Percentiles rank a stretch among this genome's conserved stretches.
phyloP scores from a whole-genome alignment of 2,797 vertebrate species.

The Eremophila alpestris region DNA sequence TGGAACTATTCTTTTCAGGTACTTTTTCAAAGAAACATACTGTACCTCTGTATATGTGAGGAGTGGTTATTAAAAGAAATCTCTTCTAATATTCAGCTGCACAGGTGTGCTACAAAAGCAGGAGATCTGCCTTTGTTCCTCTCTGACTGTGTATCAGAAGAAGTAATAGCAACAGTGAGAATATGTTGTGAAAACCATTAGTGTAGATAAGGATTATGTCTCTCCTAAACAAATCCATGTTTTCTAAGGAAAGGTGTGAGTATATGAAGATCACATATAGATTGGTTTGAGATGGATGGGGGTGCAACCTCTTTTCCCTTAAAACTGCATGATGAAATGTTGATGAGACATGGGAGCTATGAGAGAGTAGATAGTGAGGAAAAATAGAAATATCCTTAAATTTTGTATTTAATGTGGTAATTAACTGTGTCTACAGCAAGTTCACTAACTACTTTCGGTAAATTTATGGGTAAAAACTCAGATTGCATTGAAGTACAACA shows the following conservation, averaged over 20 bases:
- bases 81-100: not conserved
- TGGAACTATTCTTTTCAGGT: not conserved
- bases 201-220: not conserved
- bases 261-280: not conserved
- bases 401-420: not conserved
- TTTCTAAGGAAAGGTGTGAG: not conserved
- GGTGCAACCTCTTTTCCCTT: not conserved
- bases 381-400: not conserved
- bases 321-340: not conserved
- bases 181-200: not conserved
- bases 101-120: rapidly evolving
- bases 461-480: not conserved
- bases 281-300: not conserved
- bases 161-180: not conserved
- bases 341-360: not conserved
- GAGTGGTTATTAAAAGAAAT: not conserved
- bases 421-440: not conserved
- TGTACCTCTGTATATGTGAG: rapidly evolving
- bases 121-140: not conserved
- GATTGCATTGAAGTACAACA: not conserved
- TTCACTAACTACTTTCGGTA: not conserved
- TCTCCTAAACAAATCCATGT: not conserved
- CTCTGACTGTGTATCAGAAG: not conserved
- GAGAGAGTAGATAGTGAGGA: not conserved
- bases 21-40: not conserved